These are phyloP conservation scores for Scaptomyza flava DNA, from an alignment of 2,888 invertebrate species.

Conservation along the genomic window DNA sequence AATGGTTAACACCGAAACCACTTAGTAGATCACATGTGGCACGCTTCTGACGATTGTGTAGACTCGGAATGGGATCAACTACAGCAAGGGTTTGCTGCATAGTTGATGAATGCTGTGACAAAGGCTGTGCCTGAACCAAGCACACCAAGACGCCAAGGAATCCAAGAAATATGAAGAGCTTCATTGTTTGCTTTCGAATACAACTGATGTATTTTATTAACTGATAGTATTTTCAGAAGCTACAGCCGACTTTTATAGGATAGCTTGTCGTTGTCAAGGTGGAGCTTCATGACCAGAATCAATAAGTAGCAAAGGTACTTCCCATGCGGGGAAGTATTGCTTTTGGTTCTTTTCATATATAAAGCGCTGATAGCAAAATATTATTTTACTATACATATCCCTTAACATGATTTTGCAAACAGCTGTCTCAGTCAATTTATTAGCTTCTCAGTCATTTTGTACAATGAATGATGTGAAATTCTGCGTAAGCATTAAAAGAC, in stretches of 20 bases:
- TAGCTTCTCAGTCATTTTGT: no score
- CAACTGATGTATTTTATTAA: not conserved
- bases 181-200: constrained; percentile 45
- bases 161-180: constrained; percentile 32
- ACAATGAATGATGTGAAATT: not conserved
- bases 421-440: not conserved
- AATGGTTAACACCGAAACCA: constrained; percentile 69
- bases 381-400: not conserved
- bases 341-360: not conserved
- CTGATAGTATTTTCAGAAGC: not conserved
- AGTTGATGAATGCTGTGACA: not conserved
- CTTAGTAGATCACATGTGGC: constrained; percentile 84
- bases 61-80: not conserved
- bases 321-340: constrained; percentile 6
- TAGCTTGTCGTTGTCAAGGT: constrained; percentile 14
- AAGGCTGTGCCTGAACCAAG: constrained; percentile 40
- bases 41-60: constrained; percentile 77
- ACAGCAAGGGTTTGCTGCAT: not conserved
- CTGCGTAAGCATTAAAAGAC: not conserved
- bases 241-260: constrained; percentile 5
- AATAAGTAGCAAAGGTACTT: constrained; percentile 1
- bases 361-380: constrained; percentile 1
- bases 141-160: constrained; percentile 32
- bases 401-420: not conserved
- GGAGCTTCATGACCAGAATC: not conserved